Conservation (phyloP, 2,797 vertebrate genomes). For the Argyrosomus regius region DNA sequence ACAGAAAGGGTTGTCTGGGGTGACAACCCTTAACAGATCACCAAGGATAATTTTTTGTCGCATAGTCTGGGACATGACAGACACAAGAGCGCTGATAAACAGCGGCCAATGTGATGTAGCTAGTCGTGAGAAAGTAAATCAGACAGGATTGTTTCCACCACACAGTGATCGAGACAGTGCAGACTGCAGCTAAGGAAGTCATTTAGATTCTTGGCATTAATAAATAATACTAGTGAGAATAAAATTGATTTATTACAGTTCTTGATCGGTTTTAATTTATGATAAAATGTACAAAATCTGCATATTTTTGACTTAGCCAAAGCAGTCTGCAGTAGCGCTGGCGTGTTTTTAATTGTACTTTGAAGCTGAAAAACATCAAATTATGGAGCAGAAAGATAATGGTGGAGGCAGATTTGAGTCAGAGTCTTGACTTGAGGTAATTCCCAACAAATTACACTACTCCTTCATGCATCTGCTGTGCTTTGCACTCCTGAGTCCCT, state of each 20-base stretch:
- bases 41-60: conserved; percentile 51
- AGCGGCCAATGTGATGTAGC: conserved; percentile 28
- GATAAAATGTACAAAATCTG: conserved; percentile 8
- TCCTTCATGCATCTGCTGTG: conserved; percentile 46
- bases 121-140: conserved; percentile 56
- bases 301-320: not conserved
- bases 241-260: conserved; percentile 9
- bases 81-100: conserved; percentile 42
- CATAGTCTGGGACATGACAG: conserved; percentile 57
- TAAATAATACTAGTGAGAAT: not conserved
- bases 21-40: conserved; percentile 56
- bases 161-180: conserved; percentile 16
- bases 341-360: not conserved
- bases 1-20: conserved; percentile 70
- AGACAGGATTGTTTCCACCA: conserved; percentile 40
- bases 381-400: conserved; percentile 11
- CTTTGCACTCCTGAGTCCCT: conserved; percentile 42
- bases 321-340: not conserved
- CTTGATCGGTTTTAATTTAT: conserved; percentile 10
- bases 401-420: not conserved
- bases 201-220: conserved; percentile 19
- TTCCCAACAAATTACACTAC: conserved; percentile 41
- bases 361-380: conserved; percentile 24
- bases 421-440: conserved; percentile 25
- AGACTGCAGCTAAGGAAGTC: conserved; percentile 13